A percentile compares a stretch with the other conserved stretches of the same genome.
Evolutionary conservation across 2,113 vertebrate species (phyloP).

Genomic region (Elgaria multicarinata): DNA sequence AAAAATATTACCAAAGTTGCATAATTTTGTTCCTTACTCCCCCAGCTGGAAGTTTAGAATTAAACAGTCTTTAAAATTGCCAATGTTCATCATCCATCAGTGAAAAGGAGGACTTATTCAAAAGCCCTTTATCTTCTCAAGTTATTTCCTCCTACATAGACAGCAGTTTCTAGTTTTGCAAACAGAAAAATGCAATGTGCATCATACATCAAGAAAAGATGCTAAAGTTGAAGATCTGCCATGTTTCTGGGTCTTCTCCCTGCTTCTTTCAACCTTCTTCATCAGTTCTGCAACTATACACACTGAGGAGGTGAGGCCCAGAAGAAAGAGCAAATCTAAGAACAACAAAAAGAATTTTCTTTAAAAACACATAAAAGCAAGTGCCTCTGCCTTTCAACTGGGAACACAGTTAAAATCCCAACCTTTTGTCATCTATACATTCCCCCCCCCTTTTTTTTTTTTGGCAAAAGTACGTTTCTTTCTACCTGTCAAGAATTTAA

Average conservation of each 20-base stretch:
- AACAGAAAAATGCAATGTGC: constrained; percentile 83
- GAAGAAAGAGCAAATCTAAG: constrained; percentile 92
- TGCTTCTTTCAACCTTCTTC: constrained; percentile 90
- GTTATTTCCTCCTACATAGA: constrained; percentile 70
- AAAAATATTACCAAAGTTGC: constrained; percentile 80
- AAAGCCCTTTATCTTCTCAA: constrained; percentile 73
- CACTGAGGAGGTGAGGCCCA: constrained; percentile 94
- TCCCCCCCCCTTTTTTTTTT: neutral
- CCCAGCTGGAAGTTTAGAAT: constrained; percentile 75
- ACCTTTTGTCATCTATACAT: neutral
- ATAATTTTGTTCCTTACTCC: constrained; percentile 79
- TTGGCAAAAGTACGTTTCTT: neutral
- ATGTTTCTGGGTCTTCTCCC: constrained; percentile 74
- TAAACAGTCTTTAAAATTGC: constrained; percentile 73
- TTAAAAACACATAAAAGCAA: neutral
- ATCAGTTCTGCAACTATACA: constrained; percentile 92
- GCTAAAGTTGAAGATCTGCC: constrained; percentile 73
- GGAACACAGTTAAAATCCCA: neutral
- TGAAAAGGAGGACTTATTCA: constrained; percentile 64
- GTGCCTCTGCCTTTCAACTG: neutral
- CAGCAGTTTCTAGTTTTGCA: constrained; percentile 75
- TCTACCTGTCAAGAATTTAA: neutral
- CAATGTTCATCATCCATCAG: constrained; percentile 69
- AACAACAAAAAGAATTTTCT: constrained; percentile 14
- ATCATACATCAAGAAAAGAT: constrained; percentile 96